Percentiles rank a stretch among this genome's conserved stretches.
These are phyloP conservation scores for Taeniopygia guttata DNA, from an alignment of 2,797 vertebrate species.

Conservation along the genomic window DNA sequence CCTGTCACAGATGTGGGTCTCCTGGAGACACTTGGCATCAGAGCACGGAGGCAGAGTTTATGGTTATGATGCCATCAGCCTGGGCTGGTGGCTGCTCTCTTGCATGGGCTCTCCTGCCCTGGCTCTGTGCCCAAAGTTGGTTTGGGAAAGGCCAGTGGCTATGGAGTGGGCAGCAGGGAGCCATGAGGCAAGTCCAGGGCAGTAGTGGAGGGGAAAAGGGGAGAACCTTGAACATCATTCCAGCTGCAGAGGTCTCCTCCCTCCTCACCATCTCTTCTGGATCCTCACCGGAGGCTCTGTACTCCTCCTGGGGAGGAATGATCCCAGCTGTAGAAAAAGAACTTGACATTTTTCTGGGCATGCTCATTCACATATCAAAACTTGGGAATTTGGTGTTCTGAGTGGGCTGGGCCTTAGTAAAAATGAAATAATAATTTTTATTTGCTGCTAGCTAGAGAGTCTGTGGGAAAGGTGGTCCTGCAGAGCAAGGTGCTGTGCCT, in stretches of 20 bases:
- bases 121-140: rapidly evolving
- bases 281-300: background rate
- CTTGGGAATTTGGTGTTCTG: background rate
- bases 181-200: background rate
- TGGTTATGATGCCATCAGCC: rapidly evolving
- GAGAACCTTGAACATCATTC: background rate
- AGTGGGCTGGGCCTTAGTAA: background rate
- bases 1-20: background rate
- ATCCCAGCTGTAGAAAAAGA: background rate
- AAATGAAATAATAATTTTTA: rapidly evolving
- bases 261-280: background rate
- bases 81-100: background rate
- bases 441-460: background rate
- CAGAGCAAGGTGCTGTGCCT: background rate
- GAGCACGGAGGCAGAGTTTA: background rate
- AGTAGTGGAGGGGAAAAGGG: background rate
- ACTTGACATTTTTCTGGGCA: background rate
- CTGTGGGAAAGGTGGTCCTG: background rate
- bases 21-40: background rate
- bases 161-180: background rate
- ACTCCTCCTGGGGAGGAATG: background rate
- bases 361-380: background rate
- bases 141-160: background rate
- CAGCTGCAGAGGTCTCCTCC: background rate
- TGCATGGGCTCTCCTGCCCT: background rate